Evolutionary conservation across 2,797 vertebrate genomes (phyloP).

Genomic region (Myoxocephalus aenaeus): DNA sequence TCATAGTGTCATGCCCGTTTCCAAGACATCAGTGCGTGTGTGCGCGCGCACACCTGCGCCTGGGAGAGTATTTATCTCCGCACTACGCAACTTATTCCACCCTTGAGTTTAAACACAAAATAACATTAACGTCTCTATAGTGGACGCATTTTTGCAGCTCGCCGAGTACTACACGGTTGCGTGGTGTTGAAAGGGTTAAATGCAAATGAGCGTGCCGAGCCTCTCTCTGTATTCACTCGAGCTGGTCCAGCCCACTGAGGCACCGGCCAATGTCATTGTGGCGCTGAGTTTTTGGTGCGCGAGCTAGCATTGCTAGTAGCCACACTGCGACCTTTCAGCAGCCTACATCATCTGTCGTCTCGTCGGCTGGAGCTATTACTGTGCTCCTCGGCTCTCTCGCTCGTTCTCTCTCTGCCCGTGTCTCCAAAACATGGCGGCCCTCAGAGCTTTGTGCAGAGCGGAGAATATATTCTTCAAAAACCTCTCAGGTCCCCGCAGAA

Average conservation of each 20-base stretch:
- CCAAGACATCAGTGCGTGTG: background rate
- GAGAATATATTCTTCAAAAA: constrained; percentile 74
- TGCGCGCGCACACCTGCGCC: background rate
- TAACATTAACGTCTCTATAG: background rate
- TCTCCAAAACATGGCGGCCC: constrained; percentile 79
- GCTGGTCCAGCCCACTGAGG: constrained; percentile 24
- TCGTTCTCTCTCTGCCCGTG: background rate
- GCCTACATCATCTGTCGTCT: constrained; percentile 1
- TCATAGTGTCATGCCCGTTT: constrained; percentile 24
- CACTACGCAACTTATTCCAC: background rate
- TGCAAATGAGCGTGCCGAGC: constrained; percentile 65
- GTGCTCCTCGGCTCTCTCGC: constrained; percentile 12
- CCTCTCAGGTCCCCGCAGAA: constrained; percentile 59
- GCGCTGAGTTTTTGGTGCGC: background rate
- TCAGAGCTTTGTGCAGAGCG: constrained; percentile 76
- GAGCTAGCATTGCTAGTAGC: constrained; percentile 10
- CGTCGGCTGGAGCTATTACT: background rate
- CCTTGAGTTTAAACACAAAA: background rate
- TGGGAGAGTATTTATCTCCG: background rate
- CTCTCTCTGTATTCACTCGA: constrained; percentile 44
- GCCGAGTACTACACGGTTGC: too few relatives aligned
- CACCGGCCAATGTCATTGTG: constrained; percentile 46
- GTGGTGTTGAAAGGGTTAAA: constrained; percentile 66
- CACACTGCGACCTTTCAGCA: background rate
- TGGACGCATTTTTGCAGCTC: rapidly evolving